Percentiles rank a stretch among this genome's conserved stretches.
These are phyloP conservation scores for Lasioglossum calceatum DNA, from an alignment of 2,888 invertebrate species.

Conservation along the genomic window DNA sequence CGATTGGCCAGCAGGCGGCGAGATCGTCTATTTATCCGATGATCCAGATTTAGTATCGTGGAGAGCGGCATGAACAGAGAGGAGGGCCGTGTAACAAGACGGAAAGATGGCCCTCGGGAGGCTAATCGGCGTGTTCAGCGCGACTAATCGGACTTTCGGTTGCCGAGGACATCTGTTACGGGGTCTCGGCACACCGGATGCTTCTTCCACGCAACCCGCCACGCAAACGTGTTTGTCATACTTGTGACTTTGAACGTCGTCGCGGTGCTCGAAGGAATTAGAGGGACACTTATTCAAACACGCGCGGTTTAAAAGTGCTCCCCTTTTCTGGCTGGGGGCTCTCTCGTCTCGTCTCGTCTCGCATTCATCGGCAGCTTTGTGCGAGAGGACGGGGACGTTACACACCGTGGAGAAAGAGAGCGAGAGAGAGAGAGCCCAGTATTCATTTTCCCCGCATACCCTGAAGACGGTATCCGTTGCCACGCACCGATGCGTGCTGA, in stretches of 20 bases:
- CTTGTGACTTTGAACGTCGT: constrained; percentile 64
- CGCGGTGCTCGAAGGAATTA: constrained; percentile 70
- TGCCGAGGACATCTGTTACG: constrained; percentile 63
- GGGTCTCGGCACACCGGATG: constrained; percentile 36
- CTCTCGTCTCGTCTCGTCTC: background rate
- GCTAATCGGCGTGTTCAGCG: constrained; percentile 53
- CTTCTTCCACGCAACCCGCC: constrained; percentile 52
- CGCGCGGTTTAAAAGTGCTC: constrained; percentile 65
- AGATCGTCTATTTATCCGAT: background rate
- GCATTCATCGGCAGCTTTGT: constrained; percentile 21
- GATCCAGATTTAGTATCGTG: constrained; percentile 7
- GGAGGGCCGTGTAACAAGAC: constrained; percentile 18
- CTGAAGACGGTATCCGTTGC: constrained; percentile 14
- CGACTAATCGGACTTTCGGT: constrained; percentile 61
- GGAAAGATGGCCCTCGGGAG: constrained; percentile 37
- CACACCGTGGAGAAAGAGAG: background rate
- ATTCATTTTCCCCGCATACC: constrained; percentile 18
- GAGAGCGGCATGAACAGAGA: background rate
- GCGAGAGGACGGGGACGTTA: background rate
- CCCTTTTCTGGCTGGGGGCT: constrained; percentile 29
- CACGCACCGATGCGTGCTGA: constrained; percentile 11
- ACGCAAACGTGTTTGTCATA: constrained; percentile 71
- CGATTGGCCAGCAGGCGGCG: background rate
- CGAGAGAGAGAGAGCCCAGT: background rate
- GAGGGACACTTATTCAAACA: constrained; percentile 73